Evolutionary conservation across 2,797 vertebrate species (phyloP), one percentile per base, ranked within the genome.

Genomic region (Poecilia wingei): DNA sequence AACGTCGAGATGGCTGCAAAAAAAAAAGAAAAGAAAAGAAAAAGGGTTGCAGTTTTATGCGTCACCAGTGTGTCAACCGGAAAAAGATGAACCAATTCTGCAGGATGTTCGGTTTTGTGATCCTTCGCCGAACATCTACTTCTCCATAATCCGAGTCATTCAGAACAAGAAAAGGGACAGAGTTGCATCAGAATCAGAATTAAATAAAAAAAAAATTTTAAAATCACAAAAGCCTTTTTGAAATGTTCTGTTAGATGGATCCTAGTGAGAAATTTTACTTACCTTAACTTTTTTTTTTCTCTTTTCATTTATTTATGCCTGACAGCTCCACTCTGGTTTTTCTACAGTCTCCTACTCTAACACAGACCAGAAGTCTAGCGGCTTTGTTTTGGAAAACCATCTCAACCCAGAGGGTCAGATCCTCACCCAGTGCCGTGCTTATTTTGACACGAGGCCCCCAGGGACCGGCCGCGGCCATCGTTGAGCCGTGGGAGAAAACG

Each of bases 341-440:
- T 75, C 28, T 8, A 43, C 16, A 53, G 47, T 46, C 76, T 90
- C 76, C 90, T 87, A 79, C 90, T 87, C 87, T 79, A 84, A 84
- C 80, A 82, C n/a, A 83, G 83, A 89, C 92, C 79, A 75, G 74
- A 82, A 82, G 77, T 66, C 79, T 4, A 14, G 76, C 77, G 77
- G 69, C 81, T 81, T 22, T 93, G 92, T 93, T 93, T 91, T 94
- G 94, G 92, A 94, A 92, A 93, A 87, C 49, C 66, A 41, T 78
- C 49, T 55, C 78, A 73, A 76, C 31, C 39, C 68, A 47, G 72
- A 75, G 88, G 88, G 76, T 87, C 84, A 86, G 82, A 83, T 79
- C 85, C 86, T 87, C 81, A 76, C 87, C 78, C 70, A 77, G 87
- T 80, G 73, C 47, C 22, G 75, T 82, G 89, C 83, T 91, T 91